Base-by-base conservation (phyloP, 2,113 vertebrate species). In the Cnemophilus loriae region DNA sequence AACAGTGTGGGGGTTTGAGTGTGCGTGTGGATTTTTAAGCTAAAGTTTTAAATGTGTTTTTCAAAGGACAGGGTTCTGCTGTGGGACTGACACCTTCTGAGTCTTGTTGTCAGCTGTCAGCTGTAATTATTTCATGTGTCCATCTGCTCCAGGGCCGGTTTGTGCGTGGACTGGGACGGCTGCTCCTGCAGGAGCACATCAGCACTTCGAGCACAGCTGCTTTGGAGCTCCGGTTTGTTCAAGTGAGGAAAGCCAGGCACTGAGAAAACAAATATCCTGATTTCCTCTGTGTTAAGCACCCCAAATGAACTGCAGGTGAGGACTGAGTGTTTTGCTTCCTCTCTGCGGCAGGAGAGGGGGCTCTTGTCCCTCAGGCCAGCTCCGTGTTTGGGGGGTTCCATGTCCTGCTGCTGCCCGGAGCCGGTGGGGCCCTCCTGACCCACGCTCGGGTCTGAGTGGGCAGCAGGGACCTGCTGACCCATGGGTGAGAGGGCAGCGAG, bases 191-290 rank as follows among this genome's bases (percentile, higher is more conserved):
- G 75, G 55, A 65, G 30, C 18, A 30, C 8, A 0, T 11, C 44
- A 11, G 50, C 15, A 1, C 55, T 37, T n/a, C 16, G 50, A 35
- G 50, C 52, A 10, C 46, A 2, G 77, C n/a, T 13, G 2, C 33
- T 42, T 4, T 4, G 28, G 20, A 33, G 11, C 37, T 7, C 0
- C 20, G 16, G 1, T 37, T 24, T 52, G 6, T 19, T 6, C 4
- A 7, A 52, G 47, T 4, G n/a, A 52, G 63, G 77, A 16, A 21
- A 65, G 12, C 16, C 24, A 16, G 41, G 53, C 53, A 2, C 0
- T 0, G 2, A 7, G 30, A 35, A 16, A 69, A 27, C 44, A 57
- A 39, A 24, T 0, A 6, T 1, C 41, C 9, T 13, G 0, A 1
- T 32, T 57, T 16, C 26, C 68, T 53, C 20, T 8, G 13, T 11